phyloP scores from a whole-genome alignment of 2,113 vertebrate genomes.

The Phoxinus phoxinus region DNA sequence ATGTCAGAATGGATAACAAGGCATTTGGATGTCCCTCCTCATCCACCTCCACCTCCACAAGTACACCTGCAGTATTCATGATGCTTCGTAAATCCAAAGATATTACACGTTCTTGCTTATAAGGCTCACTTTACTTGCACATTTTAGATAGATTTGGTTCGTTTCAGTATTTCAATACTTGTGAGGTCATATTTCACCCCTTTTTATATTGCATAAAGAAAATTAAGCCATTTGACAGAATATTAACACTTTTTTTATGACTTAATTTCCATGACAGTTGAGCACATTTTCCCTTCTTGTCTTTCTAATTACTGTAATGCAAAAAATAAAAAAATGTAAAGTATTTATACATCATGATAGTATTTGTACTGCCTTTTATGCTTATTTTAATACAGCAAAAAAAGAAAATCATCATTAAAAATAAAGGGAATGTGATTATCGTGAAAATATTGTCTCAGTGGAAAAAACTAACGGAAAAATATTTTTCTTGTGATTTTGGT shows the following conservation, averaged over 20 bases:
- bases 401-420: neutral
- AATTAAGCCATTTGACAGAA: neutral
- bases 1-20: neutral
- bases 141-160: neutral
- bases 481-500: neutral
- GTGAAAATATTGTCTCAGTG: neutral
- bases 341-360: neutral
- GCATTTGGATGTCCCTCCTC: constrained; percentile 2
- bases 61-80: constrained; percentile 2
- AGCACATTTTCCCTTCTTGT: neutral
- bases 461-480: neutral
- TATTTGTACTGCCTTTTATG: neutral
- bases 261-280: neutral
- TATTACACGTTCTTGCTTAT: neutral
- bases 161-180: neutral
- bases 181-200: neutral
- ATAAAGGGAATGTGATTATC: neutral
- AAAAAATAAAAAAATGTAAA: neutral
- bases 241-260: neutral
- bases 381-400: neutral
- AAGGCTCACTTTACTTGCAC: neutral
- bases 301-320: neutral
- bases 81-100: neutral
- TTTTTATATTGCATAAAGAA: neutral
- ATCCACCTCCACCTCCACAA: neutral